Evolutionary conservation across 1,140 invertebrate species (phyloP), one percentile per base, ranked within the genome.

Genomic region (Drosophila nannoptera): DNA sequence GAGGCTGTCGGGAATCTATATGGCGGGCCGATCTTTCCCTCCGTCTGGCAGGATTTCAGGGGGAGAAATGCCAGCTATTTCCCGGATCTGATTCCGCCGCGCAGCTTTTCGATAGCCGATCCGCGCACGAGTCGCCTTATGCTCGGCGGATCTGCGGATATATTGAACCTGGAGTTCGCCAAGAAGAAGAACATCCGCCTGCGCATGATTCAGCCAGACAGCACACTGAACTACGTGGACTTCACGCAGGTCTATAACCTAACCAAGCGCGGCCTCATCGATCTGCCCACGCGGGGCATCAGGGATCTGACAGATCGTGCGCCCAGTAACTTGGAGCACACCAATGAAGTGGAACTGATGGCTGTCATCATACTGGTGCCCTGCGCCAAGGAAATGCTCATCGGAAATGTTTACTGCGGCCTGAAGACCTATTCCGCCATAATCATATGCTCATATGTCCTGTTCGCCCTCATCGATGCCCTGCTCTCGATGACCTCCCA

Each of bases 331-430:
- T 0, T 36, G 5, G 32, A 52, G 11, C 16, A 45, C 16, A 14
- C 22, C 3, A 31, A n/a, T 5, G 3, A n/a, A 4, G 8, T 8
- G 12, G n/a, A 4, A 2, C 5, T 12, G 1, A 36, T 7, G 32
- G 12, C 2, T 60, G 1, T 9, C 2, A 54, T 49, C 7, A n/a
- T 78, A 22, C 7, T 78, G 11, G 58, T 74, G 0, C 76, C 76
- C 0, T 77, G 76, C 11, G n/a, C 35, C 0, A 7, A 6, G 0
- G 4, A 53, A 5, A 14, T 45, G 5, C 16, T 16, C 7, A 8
- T 71, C 0, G 7, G 12, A 7, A 46, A 64, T 31, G 31, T 58
- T 0, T 52, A 59, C 9, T 43, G 9, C 6, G 32, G 36, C 0
- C 2, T 52, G 0, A 61, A 9, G 4, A 64, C 29, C 1, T 53